Evolutionary conservation across 2,888 invertebrate species (phyloP), one percentile per base, ranked within the genome.

Genomic region (Acanthosoma haemorrhoidale): DNA sequence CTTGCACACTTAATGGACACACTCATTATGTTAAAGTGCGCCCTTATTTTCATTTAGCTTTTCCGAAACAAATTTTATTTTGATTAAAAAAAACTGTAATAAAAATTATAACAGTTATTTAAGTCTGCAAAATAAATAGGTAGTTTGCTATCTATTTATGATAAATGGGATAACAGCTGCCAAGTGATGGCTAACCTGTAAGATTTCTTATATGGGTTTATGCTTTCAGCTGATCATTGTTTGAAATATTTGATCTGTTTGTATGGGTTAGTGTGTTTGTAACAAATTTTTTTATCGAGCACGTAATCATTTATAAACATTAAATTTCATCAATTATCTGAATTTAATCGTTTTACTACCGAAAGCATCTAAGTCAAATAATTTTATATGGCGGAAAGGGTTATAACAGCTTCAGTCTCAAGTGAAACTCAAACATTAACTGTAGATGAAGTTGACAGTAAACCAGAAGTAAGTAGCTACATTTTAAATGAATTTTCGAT

Each of bases 401-500:
- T 69, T 29, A 68, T 36, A 13, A 39, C 57, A 36, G 38, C 72
- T 31, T 51, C 58, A 29, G 59, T 64, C 34, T 21, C 66, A 18
- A 66, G 70, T 68, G 71, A 71, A 38, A 60, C 72, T 11, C 68
- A 60, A 51, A 72, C 71, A 11, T 60, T 72, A 11, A 71, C 70
- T 25, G 16, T 68, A 5, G 72, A 71, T 64, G 68, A 68, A 31
- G 67, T 69, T 18, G 71, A 72, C 66, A 64, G 60, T 29, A 68
- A 67, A 21, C 25, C 71, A 11, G 72, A 72, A 72, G 72, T 72
- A 70, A 72, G 72, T 72, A 69, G 15, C 43, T 34, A 16, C 13
- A 2, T 51, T 29, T 41, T 2, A n/a, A 18, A 31, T 5, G n/a
- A 38, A 16, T 4, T 15, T 51, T 51, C 31, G 11, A 21, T 67